phyloP scores from a whole-genome alignment of 2,888 invertebrate species.

The Tholera decimalis region DNA sequence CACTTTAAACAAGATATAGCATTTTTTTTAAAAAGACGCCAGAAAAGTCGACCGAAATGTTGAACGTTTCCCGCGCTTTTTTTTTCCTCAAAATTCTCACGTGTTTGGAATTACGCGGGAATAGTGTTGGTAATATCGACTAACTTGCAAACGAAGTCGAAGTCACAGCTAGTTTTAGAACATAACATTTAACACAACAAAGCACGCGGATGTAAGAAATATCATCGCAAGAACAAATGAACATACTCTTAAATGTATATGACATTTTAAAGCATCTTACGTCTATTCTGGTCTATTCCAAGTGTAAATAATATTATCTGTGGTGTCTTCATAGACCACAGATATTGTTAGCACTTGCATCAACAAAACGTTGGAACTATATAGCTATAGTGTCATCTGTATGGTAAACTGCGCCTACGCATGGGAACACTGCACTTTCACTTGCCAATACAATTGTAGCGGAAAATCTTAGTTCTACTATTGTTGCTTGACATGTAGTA shows the following conservation, averaged over 20 bases:
- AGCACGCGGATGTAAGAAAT: slow-evolving; percentile 19
- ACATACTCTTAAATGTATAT: background rate
- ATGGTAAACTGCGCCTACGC: slow-evolving; percentile 22
- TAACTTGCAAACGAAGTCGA: too few species aligned
- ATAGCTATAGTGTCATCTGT: background rate
- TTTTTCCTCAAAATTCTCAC: too few species aligned
- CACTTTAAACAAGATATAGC: too few species aligned
- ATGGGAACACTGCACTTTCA: slow-evolving; percentile 58
- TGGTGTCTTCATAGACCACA: slow-evolving; percentile 15
- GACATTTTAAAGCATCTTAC: slow-evolving; percentile 13
- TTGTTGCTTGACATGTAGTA: slow-evolving; percentile 31
- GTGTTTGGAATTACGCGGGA: too few species aligned
- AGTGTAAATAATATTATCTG: too few species aligned
- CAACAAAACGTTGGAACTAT: slow-evolving; percentile 15
- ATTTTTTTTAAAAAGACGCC: too few species aligned
- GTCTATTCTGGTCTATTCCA: background rate
- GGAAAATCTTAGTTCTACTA: slow-evolving; percentile 23
- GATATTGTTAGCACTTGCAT: slow-evolving; percentile 10
- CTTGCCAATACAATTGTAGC: slow-evolving; percentile 31
- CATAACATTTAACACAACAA: slow-evolving; percentile 16
- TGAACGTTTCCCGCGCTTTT: too few species aligned
- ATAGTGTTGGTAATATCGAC: too few species aligned
- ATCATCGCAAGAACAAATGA: slow-evolving; percentile 3
- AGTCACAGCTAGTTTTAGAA: too few species aligned
- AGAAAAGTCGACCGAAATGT: too few species aligned